Percentiles rank a stretch among this genome's conserved stretches.
phyloP scores from a whole-genome alignment of 2,888 invertebrate genomes.

The Drosophila nigritarsus region DNA sequence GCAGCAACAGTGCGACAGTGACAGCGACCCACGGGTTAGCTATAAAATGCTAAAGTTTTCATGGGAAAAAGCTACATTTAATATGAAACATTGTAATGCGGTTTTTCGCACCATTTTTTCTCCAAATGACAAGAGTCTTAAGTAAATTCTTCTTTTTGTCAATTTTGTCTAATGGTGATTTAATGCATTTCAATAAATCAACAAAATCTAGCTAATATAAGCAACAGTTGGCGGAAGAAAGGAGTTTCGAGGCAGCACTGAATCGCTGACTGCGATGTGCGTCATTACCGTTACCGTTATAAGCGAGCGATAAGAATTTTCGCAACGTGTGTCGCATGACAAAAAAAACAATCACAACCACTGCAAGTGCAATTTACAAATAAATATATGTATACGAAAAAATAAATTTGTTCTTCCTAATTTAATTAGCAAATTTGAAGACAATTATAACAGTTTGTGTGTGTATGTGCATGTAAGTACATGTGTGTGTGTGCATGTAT shows the following conservation, averaged over 20 bases:
- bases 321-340: constrained; percentile 50
- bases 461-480: not conserved
- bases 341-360: constrained; percentile 17
- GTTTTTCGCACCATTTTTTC: not conserved
- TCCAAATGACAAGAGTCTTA: not conserved
- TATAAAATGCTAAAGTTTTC: not conserved
- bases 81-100: too few relatives aligned
- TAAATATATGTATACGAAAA: not conserved
- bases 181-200: not conserved
- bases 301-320: constrained; percentile 45
- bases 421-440: constrained; percentile 44
- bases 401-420: constrained; percentile 37
- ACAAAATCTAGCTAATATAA: not conserved
- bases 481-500: not conserved
- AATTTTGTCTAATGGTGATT: not conserved
- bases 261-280: constrained; percentile 27
- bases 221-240: not conserved
- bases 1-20: constrained; percentile 30
- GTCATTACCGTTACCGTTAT: constrained; percentile 43
- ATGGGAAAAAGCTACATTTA: constrained; percentile 15
- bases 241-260: constrained; percentile 15
- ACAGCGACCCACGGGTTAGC: constrained; percentile 13
- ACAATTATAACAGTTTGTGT: not conserved
- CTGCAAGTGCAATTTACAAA: constrained; percentile 29
- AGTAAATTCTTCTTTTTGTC: not conserved